phyloP scores from a whole-genome alignment of 1,140 invertebrate genomes.

The Orius insidiosus region DNA sequence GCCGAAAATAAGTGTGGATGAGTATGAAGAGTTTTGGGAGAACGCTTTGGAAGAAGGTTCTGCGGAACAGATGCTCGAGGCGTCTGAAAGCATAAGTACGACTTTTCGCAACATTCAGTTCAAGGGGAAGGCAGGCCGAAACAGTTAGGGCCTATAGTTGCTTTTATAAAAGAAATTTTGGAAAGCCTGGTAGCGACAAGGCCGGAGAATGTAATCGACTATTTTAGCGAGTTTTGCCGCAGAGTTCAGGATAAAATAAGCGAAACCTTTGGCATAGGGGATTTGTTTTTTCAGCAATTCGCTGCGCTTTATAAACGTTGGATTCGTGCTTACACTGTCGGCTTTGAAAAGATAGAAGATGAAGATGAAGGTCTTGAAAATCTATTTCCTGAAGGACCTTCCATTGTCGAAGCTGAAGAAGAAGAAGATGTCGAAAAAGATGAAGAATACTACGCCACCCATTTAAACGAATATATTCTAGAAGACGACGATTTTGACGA shows the following conservation, averaged over 20 bases:
- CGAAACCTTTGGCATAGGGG: background rate
- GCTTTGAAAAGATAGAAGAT: background rate
- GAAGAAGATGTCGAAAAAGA: conserved; percentile 2
- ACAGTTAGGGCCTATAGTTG: too few relatives aligned
- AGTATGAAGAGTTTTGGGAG: too few relatives aligned
- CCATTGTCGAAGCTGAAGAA: background rate
- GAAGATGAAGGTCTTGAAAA: conserved; percentile 4
- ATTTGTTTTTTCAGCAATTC: background rate
- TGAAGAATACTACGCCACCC: too few relatives aligned
- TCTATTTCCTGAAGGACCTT: background rate
- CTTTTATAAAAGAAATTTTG: background rate
- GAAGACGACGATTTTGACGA: conserved; percentile 5
- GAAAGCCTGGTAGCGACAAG: background rate
- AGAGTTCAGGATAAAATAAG: background rate
- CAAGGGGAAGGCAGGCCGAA: too few relatives aligned
- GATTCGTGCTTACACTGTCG: conserved; percentile 1
- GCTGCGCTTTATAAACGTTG: background rate
- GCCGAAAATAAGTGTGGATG: too few relatives aligned
- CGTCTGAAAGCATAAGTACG: too few relatives aligned
- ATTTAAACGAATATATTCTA: background rate
- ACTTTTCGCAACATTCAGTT: too few relatives aligned
- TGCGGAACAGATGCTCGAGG: too few relatives aligned
- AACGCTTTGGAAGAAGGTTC: too few relatives aligned
- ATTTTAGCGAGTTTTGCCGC: conserved; percentile 5
- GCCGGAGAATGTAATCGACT: background rate